Conservation (phyloP, 1,140 invertebrate genomes). For the Apis laboriosa region DNA sequence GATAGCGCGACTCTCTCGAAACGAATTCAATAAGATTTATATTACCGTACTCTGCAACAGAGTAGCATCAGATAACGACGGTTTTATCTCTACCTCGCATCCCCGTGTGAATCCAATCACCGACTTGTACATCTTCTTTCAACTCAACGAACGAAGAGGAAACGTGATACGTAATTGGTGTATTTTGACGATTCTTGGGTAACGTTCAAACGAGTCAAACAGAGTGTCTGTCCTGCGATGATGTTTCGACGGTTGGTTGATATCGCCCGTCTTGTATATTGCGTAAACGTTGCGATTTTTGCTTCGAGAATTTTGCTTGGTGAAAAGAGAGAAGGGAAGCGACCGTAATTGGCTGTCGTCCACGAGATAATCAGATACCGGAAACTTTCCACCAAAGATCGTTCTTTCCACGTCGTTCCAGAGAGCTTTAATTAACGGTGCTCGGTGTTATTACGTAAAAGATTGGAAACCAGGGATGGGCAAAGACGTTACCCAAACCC, state of each 20-base stretch:
- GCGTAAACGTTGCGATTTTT: conserved; percentile 4
- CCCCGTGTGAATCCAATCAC: conserved; percentile 13
- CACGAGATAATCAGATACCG: neutral
- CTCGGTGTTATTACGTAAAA: conserved; percentile 47
- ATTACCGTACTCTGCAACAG: neutral
- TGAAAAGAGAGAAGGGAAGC: neutral
- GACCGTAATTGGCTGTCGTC: conserved; percentile 19
- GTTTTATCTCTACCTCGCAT: conserved; percentile 17
- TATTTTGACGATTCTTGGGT: neutral
- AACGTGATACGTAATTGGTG: neutral
- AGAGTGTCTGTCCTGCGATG: neutral
- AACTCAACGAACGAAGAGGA: neutral
- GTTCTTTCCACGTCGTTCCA: neutral
- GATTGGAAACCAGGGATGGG: conserved; percentile 6
- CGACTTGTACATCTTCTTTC: neutral
- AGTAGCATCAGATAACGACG: neutral
- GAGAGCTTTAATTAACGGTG: conserved; percentile 30
- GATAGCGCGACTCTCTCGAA: conserved; percentile 17
- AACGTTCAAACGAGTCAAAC: neutral
- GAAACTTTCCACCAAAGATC: conserved; percentile 10
- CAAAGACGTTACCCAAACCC: neutral
- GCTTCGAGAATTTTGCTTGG: neutral
- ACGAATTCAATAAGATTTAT: conserved; percentile 38
- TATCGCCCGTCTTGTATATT: neutral
- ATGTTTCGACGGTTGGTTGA: neutral